phyloP scores from a whole-genome alignment of 2,888 invertebrate genomes.

The Diplazon laetatorius region DNA sequence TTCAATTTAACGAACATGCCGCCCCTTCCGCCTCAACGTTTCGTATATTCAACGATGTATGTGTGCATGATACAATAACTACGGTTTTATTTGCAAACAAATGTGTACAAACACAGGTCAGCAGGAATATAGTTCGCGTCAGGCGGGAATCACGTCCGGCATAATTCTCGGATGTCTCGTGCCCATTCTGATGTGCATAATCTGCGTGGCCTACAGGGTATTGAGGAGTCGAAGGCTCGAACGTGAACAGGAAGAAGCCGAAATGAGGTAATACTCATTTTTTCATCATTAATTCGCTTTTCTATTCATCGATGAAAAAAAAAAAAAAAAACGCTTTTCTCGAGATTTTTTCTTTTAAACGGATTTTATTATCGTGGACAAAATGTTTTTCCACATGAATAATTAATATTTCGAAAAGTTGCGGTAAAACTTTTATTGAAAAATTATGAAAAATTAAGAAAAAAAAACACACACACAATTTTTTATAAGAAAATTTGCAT shows the following conservation, averaged over 20 bases:
- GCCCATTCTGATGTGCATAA: slow-evolving; percentile 88
- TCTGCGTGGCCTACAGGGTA: slow-evolving; percentile 87
- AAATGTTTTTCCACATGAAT: too few relatives aligned
- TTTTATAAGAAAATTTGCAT: neutral
- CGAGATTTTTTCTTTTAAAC: neutral
- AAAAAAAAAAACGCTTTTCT: slow-evolving; percentile 2
- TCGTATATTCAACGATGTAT: too few relatives aligned
- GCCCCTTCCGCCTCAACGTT: too few relatives aligned
- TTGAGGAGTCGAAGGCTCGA: slow-evolving; percentile 84
- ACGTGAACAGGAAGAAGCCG: slow-evolving; percentile 83
- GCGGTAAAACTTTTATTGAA: neutral
- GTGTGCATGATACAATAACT: too few relatives aligned
- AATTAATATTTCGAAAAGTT: too few relatives aligned
- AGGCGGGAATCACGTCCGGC: slow-evolving; percentile 90
- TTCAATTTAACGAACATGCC: neutral
- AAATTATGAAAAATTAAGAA: neutral
- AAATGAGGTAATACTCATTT: slow-evolving; percentile 77
- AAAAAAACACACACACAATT: too few relatives aligned
- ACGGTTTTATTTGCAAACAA: too few relatives aligned
- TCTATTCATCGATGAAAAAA: too few relatives aligned
- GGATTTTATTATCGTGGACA: neutral
- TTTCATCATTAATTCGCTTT: neutral
- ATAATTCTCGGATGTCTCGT: slow-evolving; percentile 90
- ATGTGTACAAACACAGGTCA: slow-evolving; percentile 89
- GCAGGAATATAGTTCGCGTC: slow-evolving; percentile 90